A percentile compares a stretch with the other conserved stretches of the same genome.
These are phyloP conservation scores for Ennomos erosarius DNA, from an alignment of 2,888 invertebrate genomes.

Conservation along the genomic window DNA sequence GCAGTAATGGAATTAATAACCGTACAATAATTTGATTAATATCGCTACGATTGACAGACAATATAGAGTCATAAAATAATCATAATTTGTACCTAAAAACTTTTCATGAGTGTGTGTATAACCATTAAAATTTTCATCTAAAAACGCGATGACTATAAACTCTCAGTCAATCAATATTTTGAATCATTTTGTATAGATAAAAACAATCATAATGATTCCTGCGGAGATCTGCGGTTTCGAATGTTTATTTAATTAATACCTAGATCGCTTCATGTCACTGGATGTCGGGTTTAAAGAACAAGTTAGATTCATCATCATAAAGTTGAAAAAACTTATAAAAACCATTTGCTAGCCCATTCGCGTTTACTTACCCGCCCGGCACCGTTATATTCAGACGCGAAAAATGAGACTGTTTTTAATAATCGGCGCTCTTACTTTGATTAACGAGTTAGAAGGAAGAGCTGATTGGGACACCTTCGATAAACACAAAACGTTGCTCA, in stretches of 20 bases:
- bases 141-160: no score
- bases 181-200: no score
- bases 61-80: no score
- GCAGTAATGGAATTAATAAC: no score
- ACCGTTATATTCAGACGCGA: neutral
- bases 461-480: conserved; percentile 26
- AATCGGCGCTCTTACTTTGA: conserved; percentile 8
- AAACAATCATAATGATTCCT: no score
- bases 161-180: no score
- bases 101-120: no score
- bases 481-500: conserved; percentile 16
- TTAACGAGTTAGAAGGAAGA: conserved; percentile 12
- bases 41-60: no score
- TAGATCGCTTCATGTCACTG: conserved; percentile 7
- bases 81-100: no score
- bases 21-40: no score
- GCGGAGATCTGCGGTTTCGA: no score
- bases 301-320: conserved; percentile 11
- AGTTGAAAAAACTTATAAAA: conserved; percentile 21
- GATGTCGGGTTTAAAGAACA: neutral
- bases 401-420: conserved; percentile 15
- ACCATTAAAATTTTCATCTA: no score
- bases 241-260: neutral
- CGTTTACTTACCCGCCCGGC: neutral
- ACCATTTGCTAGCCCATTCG: neutral